phyloP scores from a whole-genome alignment of 2,888 invertebrate species.

The Archaeoteleia sp. region DNA sequence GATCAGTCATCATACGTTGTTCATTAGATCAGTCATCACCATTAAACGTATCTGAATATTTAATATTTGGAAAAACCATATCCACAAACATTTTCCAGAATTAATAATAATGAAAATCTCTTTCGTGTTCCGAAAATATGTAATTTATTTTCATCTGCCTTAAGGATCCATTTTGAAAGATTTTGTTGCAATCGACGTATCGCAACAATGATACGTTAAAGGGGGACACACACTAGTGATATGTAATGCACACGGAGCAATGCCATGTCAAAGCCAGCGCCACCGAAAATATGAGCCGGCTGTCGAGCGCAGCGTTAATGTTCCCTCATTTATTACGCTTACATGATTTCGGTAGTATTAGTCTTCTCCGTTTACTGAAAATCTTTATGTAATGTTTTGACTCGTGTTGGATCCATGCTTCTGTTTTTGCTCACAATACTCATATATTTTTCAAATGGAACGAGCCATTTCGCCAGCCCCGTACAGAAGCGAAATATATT shows the following conservation, averaged over 20 bases:
- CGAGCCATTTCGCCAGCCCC: background rate
- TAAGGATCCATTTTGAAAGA: too few species aligned
- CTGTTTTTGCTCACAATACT: constrained; percentile 36
- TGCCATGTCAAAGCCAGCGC: constrained; percentile 74
- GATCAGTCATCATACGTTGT: too few species aligned
- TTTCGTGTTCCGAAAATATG: too few species aligned
- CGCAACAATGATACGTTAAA: constrained; percentile 35
- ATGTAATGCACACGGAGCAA: constrained; percentile 73
- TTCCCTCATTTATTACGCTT: constrained; percentile 72
- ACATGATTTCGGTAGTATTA: constrained; percentile 74
- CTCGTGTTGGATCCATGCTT: constrained; percentile 54
- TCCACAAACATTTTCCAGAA: too few species aligned
- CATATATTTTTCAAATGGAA: constrained; percentile 3
- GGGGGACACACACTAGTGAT: constrained; percentile 60
- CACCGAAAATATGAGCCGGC: constrained; percentile 73
- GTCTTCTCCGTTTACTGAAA: constrained; percentile 65
- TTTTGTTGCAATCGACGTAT: constrained; percentile 26
- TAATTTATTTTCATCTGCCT: too few species aligned
- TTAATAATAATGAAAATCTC: too few species aligned
- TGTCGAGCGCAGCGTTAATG: constrained; percentile 72
- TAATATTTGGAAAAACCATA: too few species aligned
- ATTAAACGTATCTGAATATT: too few species aligned
- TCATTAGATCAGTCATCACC: too few species aligned
- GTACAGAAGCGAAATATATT: too few species aligned
- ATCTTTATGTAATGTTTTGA: constrained; percentile 66